Base-by-base conservation (phyloP, 1,140 invertebrate species). In the Lepeophtheirus salmonis region DNA sequence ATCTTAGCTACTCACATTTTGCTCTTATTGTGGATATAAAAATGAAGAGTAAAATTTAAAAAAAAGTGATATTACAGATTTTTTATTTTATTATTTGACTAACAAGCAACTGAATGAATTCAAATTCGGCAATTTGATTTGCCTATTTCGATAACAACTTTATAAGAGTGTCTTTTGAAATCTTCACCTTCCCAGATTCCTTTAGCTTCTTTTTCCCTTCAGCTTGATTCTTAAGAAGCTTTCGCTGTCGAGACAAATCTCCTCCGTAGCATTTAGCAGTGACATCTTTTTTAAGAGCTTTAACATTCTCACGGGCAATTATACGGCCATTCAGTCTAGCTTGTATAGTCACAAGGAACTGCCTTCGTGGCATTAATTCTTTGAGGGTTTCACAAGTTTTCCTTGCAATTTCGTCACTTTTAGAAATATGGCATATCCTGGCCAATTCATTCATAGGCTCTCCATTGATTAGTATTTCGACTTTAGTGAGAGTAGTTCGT, bases 261-360 rank as follows among this genome's bases (percentile, higher is more conserved):
- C 89, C 89, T 17, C 90, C 90, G 71, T 92, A 94, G 84, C 88
- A 75, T 80, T 94, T 95, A 58, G 84, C 84, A 14, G 86, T 84
- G 0, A 97, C 89, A 74, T 96, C 88, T 73, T 97, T 97, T 65
- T 82, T 78, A 62, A 80, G 83, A 0, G 92, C 76, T 70, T 87
- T 86, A 6, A 97, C 76, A 56, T 81, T 87, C 75, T 90, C 87
- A 65, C 90, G 77, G 0, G 87, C 84, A 2, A 92, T 66, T 0
- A 96, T 76, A 74, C 89, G 89, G 18, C 76, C 77, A n/a, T 80
- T 80, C 0, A 89, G 79, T 30, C 77, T 72, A 3, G 85, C 90
- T 79, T 97, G 92, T 60, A 97, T 84, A 0, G 81, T 79, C 63
- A 97, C 83, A 76, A 72, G 68, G 69, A 82, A 84, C 64, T 89